Conservation (phyloP, 2,113 vertebrate genomes). For the Heteronetta atricapilla region DNA sequence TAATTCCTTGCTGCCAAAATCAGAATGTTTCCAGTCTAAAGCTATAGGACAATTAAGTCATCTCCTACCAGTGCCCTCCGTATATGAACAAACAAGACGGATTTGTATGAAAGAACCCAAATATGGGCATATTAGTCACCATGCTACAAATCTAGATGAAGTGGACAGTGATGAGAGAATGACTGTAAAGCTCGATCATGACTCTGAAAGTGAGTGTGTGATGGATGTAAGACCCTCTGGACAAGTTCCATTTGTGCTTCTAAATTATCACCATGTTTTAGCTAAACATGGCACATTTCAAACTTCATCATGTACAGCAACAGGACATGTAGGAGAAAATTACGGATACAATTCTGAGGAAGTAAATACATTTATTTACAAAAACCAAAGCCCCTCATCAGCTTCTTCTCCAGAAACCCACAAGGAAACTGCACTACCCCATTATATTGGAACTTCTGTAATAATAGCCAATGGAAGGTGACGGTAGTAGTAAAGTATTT, state of each 20-base stretch:
- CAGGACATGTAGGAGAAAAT: conserved; percentile 69
- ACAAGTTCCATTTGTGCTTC: conserved; percentile 84
- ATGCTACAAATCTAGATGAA: conserved; percentile 10
- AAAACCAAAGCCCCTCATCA: conserved; percentile 79
- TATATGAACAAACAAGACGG: conserved; percentile 80
- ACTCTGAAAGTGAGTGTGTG: conserved; percentile 62
- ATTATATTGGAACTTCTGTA: conserved; percentile 90
- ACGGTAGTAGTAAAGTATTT: conserved; percentile 39
- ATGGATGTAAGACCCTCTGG: conserved; percentile 68
- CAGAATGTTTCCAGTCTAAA: conserved; percentile 77
- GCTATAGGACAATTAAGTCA: conserved; percentile 72
- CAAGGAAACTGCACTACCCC: conserved; percentile 78
- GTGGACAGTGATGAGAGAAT: conserved; percentile 42
- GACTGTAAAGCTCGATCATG: conserved; percentile 45
- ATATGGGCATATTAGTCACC: conserved; percentile 55
- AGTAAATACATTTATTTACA: conserved; percentile 71
- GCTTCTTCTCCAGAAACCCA: conserved; percentile 78
- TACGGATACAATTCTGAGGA: conserved; percentile 73
- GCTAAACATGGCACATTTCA: conserved; percentile 82
- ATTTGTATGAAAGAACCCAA: conserved; percentile 76
- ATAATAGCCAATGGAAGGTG: conserved; percentile 94
- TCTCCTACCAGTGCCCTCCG: conserved; percentile 76
- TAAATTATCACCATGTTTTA: conserved; percentile 88
- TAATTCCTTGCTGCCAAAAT: conserved; percentile 72
- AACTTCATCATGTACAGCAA: conserved; percentile 68